Conservation (phyloP, 2,888 invertebrate species). For the Lymantria monacha region DNA sequence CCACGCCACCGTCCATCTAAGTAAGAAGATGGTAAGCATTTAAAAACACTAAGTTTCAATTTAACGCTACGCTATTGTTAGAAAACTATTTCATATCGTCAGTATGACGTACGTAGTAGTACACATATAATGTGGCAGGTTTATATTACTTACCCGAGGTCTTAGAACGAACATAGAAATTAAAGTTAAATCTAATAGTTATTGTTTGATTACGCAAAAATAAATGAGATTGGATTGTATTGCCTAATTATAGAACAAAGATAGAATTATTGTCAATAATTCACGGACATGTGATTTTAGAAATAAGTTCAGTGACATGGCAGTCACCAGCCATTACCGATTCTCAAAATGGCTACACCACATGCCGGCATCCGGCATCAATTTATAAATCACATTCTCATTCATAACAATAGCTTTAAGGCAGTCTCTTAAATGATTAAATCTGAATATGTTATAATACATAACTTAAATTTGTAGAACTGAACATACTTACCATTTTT, state of each 20-base stretch:
- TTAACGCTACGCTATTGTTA: background rate
- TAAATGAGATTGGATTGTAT: background rate
- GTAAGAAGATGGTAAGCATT: background rate
- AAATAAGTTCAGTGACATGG: conserved; percentile 65
- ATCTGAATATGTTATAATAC: too few relatives aligned
- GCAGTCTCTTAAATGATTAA: too few relatives aligned
- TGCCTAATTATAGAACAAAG: background rate
- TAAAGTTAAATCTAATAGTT: background rate
- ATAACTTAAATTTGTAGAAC: too few relatives aligned
- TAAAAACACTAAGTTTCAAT: background rate
- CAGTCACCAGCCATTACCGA: conserved; percentile 53
- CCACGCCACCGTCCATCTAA: conserved; percentile 71
- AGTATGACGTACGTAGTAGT: background rate
- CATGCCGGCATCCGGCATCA: conserved; percentile 52
- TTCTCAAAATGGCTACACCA: conserved; percentile 70
- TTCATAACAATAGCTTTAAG: conserved; percentile 16
- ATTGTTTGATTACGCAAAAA: background rate
- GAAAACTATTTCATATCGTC: background rate
- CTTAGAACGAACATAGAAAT: conserved; percentile 22
- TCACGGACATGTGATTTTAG: background rate
- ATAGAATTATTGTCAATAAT: background rate
- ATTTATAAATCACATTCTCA: background rate
- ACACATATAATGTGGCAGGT: background rate
- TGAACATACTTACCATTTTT: conserved; percentile 24
- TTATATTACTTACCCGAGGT: conserved; percentile 21